Base-by-base conservation (phyloP, 2,797 vertebrate genomes). In the Orientallactaga sibirica region DNA sequence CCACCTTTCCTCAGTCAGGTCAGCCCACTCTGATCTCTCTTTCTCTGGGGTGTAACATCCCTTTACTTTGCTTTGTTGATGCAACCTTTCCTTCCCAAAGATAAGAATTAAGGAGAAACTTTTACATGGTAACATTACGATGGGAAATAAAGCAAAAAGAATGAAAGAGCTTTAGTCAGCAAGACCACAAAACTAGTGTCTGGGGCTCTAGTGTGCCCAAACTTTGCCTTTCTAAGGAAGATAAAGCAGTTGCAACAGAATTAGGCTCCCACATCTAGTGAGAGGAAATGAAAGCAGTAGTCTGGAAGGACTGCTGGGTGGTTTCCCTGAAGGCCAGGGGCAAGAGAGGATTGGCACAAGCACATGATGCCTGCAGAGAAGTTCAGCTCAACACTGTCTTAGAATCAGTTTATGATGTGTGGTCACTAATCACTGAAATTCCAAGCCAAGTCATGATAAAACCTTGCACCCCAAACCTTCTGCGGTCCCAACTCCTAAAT, bases 101-200 rank as follows among this genome's bases (percentile, higher is more conserved):
- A 87, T 27, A 48, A 66, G 85, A 87, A 64, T 64, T 24, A 64
- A 24, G 62, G 19, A 8, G 62, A 64, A 66, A 52, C 61, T 71
- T 76, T 87, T 61, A 18, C 61, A 14, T 25, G 61, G 3, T 24
- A n/a, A 48, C 85, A 52, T 10, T 24, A 29, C 0, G 25, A 22
- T n/a, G 33, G 80, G 86, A 88, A 80, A 81, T 24, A 84, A 86
- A 73, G 52, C 22, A 86, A 74, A 92, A 74, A 27, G n/a, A 52
- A 24, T 10, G 70, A 62, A 86, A 62, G 41, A 41, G 71, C 74
- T 95, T 94, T 67, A 16, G 25, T 61, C 52, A 64, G 15, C 11
- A 71, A 64, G 58, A 82, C 29, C 77, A 86, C 58, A 80, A 87
- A 89, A 88, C 62, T 41, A 25, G 29, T 37, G 70, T 80, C 86